These are phyloP conservation scores for Ceratosolen fusciceps DNA, from an alignment of 1,140 invertebrate genomes.

Conservation along the genomic window DNA sequence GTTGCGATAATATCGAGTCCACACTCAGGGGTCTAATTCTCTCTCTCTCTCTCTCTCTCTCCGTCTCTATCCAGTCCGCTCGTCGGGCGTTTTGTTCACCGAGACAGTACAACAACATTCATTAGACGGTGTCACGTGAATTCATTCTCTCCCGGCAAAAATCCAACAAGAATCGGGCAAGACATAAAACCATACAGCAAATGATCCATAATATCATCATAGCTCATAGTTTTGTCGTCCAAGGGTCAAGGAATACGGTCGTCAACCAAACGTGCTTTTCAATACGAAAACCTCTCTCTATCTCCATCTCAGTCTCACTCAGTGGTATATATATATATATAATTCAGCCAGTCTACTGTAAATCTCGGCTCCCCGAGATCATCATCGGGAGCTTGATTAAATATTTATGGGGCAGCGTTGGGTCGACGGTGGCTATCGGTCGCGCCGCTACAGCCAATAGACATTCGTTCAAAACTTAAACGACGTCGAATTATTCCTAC, in stretches of 20 bases:
- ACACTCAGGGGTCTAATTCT: conserved; percentile 27
- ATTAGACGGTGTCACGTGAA: conserved; percentile 25
- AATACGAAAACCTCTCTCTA: not conserved
- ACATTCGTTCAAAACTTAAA: no score
- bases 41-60: not conserved
- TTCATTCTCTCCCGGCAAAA: conserved; percentile 32
- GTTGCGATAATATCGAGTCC: conserved; percentile 14
- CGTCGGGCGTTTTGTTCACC: no score
- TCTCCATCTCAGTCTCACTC: not conserved
- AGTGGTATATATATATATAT: no score
- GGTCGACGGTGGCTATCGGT: no score
- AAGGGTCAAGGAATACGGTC: not conserved
- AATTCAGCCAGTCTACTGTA: no score
- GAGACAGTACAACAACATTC: conserved; percentile 9
- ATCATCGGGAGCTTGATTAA: not conserved
- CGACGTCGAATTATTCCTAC: no score
- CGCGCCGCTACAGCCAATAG: no score
- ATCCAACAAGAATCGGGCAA: no score
- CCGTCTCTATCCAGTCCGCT: no score
- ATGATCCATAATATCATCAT: conserved; percentile 35
- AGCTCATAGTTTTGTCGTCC: conserved; percentile 35
- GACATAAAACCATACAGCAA: conserved; percentile 36
- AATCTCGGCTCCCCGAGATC: not conserved
- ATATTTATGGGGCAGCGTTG: conserved; percentile 11
- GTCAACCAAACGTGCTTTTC: not conserved